These are phyloP conservation scores for Polydrusus pterygomalis DNA, from an alignment of 2,888 invertebrate genomes.

Conservation along the genomic window DNA sequence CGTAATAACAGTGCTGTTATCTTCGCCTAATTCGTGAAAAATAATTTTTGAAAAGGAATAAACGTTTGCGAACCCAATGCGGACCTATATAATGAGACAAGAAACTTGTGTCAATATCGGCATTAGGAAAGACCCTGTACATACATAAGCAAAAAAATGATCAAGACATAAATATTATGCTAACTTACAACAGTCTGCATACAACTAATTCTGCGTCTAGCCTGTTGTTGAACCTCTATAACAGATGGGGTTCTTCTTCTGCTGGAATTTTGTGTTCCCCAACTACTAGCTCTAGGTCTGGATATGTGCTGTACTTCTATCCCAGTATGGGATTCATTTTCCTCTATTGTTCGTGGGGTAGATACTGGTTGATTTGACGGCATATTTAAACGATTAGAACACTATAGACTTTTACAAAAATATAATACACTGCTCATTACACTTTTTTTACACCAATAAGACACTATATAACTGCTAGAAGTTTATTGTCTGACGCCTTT, in stretches of 20 bases:
- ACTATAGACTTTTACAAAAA: background rate
- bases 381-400: constrained; percentile 6
- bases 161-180: no score
- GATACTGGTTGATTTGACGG: background rate
- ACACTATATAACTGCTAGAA: background rate
- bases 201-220: constrained; percentile 50
- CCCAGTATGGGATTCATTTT: background rate
- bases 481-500: background rate
- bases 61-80: no score
- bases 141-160: no score
- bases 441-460: background rate
- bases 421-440: background rate
- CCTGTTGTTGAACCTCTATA: constrained; percentile 41
- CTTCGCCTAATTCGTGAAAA: no score
- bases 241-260: constrained; percentile 50
- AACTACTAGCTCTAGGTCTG: constrained; percentile 53
- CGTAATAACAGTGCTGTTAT: no score
- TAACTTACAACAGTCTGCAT: constrained; percentile 53
- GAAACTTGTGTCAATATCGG: no score
- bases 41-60: no score
- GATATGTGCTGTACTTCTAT: constrained; percentile 40
- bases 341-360: background rate
- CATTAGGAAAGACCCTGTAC: no score
- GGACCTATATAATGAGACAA: no score
- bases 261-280: constrained; percentile 41